phyloP scores from a whole-genome alignment of 23 tunicate genomes.

The Ascidia mentula region DNA sequence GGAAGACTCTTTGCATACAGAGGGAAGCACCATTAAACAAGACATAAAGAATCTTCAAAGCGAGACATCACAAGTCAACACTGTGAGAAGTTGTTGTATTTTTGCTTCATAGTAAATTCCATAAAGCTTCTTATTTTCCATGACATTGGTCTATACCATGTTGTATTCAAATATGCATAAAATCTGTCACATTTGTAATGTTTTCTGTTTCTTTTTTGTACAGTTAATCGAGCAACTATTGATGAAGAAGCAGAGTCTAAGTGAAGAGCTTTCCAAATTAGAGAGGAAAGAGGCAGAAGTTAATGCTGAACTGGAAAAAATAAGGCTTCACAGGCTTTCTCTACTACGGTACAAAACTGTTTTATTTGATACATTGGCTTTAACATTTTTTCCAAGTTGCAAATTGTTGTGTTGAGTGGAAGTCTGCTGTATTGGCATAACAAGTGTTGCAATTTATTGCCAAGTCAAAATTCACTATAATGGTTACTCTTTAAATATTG shows the following conservation, averaged over 20 bases:
- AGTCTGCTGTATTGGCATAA: too few relatives aligned
- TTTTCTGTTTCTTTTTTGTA: neutral
- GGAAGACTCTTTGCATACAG: slow-evolving; percentile 35
- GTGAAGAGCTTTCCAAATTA: slow-evolving; percentile 10
- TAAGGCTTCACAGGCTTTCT: slow-evolving; percentile 17
- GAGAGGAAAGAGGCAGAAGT: slow-evolving; percentile 10
- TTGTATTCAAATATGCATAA: too few relatives aligned
- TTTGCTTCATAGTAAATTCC: neutral
- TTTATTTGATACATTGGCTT: too few relatives aligned
- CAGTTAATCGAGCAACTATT: slow-evolving; percentile 31
- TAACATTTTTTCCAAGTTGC: too few relatives aligned
- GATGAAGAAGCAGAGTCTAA: slow-evolving; percentile 11
- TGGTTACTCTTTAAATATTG: too few relatives aligned
- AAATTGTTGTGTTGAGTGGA: too few relatives aligned
- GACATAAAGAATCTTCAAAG: slow-evolving; percentile 10
- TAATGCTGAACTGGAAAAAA: slow-evolving; percentile 11
- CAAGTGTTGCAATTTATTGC: too few relatives aligned
- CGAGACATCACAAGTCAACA: slow-evolving; percentile 31
- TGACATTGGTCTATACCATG: too few relatives aligned
- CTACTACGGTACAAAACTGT: slow-evolving; percentile 24
- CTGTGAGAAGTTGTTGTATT: neutral
- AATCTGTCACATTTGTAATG: too few relatives aligned
- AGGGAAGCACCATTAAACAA: slow-evolving; percentile 11
- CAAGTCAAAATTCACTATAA: too few relatives aligned
- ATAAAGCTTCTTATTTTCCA: too few relatives aligned